Conservation (phyloP, 2,888 invertebrate genomes). For the Neoaliturus tenellus region DNA sequence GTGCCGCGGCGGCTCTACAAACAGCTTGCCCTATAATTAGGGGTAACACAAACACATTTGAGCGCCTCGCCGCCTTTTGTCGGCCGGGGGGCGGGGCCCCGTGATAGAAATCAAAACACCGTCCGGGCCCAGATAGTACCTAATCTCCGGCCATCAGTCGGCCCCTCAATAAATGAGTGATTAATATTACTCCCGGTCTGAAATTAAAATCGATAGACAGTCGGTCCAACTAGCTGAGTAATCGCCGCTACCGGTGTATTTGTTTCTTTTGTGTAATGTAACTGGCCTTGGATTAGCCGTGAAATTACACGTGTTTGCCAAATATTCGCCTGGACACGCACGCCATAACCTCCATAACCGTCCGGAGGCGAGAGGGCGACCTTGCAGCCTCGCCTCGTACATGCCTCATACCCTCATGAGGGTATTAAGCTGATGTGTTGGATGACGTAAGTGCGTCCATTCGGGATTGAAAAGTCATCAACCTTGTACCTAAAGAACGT, state of each 20-base stretch:
- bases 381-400: too few species aligned
- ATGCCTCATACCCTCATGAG: too few species aligned
- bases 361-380: background rate
- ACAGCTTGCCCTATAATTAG: conserved; percentile 56
- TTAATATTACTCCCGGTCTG: conserved; percentile 50
- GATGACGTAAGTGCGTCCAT: too few species aligned
- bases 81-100: conserved; percentile 46
- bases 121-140: conserved; percentile 42
- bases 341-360: background rate
- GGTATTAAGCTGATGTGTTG: background rate
- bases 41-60: conserved; percentile 57
- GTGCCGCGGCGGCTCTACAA: conserved; percentile 34
- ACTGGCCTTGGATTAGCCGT: conserved; percentile 32
- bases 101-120: conserved; percentile 58
- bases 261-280: conserved; percentile 35
- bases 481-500: too few species aligned
- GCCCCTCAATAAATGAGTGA: conserved; percentile 55
- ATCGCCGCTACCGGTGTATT: conserved; percentile 41
- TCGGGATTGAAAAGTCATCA: too few species aligned
- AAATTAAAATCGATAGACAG: conserved; percentile 56
- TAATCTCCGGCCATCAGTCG: conserved; percentile 50
- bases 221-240: background rate
- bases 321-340: background rate
- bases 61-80: conserved; percentile 51
- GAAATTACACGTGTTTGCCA: conserved; percentile 40